These are phyloP conservation scores for Hermaeophaga mercurialis DNA, from an alignment of 2,888 invertebrate species.

Conservation along the genomic window DNA sequence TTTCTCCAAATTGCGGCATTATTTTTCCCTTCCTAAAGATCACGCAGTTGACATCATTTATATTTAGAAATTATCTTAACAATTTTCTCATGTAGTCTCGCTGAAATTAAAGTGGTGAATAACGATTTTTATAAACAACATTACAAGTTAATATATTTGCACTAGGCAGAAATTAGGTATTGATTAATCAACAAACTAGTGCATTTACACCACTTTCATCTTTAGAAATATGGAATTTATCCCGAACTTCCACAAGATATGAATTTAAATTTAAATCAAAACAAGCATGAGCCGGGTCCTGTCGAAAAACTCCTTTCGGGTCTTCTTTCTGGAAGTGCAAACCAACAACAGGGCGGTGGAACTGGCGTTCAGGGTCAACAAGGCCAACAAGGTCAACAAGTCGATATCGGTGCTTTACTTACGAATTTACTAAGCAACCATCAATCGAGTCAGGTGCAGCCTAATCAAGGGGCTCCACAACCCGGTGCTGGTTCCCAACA, in stretches of 20 bases:
- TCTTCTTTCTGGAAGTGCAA: conserved; percentile 31
- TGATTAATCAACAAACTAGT: background rate
- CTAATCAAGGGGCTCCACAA: conserved; percentile 5
- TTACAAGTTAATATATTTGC: background rate
- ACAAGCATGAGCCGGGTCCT: conserved; percentile 27
- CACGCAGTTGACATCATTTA: too few relatives aligned
- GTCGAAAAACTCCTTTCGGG: conserved; percentile 34
- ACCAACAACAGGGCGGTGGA: conserved; percentile 24
- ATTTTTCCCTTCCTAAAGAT: too few relatives aligned
- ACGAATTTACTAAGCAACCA: conserved; percentile 25
- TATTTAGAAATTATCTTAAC: too few relatives aligned
- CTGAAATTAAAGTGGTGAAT: conserved; percentile 8
- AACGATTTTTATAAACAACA: background rate
- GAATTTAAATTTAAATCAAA: conserved; percentile 23
- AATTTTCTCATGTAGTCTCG: background rate
- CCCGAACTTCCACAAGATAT: conserved; percentile 42
- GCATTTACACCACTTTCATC: conserved; percentile 17
- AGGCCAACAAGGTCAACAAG: conserved; percentile 24
- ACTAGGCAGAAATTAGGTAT: conserved; percentile 2
- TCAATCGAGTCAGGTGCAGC: conserved; percentile 16
- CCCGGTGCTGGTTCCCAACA: conserved; percentile 14
- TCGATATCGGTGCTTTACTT: conserved; percentile 27
- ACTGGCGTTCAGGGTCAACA: conserved; percentile 13
- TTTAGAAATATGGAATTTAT: conserved; percentile 43
- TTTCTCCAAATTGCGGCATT: too few relatives aligned